Percentiles rank a stretch among this genome's conserved stretches.
Conservation (phyloP, 2,888 invertebrate species). For the Philhelius pedissequus region DNA sequence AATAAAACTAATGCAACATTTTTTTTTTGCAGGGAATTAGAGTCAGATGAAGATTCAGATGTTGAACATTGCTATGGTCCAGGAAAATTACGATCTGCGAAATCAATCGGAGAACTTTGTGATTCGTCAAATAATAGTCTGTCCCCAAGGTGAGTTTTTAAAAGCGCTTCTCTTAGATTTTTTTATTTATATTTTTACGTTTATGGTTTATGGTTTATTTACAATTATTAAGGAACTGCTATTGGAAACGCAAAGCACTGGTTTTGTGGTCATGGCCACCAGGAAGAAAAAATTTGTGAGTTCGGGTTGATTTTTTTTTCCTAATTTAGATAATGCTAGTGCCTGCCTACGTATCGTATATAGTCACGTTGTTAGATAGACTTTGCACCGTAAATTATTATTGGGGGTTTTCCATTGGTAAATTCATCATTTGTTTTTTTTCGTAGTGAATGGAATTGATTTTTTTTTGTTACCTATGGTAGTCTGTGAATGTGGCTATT, state of each 20-base stretch:
- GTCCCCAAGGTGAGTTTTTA: constrained; percentile 71
- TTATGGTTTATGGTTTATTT: constrained; percentile 9
- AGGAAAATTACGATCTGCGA: constrained; percentile 83
- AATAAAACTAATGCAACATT: not conserved
- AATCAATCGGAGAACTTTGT: constrained; percentile 85
- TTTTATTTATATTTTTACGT: not conserved
- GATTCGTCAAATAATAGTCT: constrained; percentile 79
- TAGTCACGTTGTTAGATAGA: not conserved
- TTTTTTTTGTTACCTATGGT: too few species aligned
- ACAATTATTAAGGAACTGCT: constrained; percentile 26
- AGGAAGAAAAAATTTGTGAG: constrained; percentile 36
- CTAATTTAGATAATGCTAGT: not conserved
- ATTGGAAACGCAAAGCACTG: not conserved
- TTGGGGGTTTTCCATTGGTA: too few species aligned
- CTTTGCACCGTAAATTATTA: not conserved
- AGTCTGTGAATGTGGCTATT: too few species aligned
- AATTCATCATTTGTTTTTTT: too few species aligned
- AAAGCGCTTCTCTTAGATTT: not conserved
- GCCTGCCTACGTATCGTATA: too few species aligned
- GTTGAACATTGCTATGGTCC: constrained; percentile 83
- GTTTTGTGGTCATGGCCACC: constrained; percentile 49
- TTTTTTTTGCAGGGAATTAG: constrained; percentile 71
- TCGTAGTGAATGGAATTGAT: too few species aligned
- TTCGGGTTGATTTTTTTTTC: not conserved
- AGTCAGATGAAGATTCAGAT: constrained; percentile 82